Conservation (phyloP, 2,113 vertebrate genomes). For the Eubucco bourcierii region DNA sequence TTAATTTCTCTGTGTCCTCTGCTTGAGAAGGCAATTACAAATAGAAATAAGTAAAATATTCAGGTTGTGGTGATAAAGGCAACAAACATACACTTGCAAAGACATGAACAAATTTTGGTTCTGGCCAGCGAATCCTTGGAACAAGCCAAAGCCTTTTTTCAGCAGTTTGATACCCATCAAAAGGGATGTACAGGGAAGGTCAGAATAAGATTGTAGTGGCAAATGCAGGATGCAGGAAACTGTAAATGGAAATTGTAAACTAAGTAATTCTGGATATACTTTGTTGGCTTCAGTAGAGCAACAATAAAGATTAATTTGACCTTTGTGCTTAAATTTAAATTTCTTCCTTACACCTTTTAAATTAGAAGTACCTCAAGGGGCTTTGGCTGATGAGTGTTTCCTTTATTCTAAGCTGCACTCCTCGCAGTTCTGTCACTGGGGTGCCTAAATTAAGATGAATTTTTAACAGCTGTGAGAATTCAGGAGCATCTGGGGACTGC, state of each 20-base stretch:
- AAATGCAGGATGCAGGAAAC: background rate
- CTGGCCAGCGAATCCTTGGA: background rate
- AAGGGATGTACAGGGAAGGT: background rate
- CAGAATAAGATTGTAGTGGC: background rate
- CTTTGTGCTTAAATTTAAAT: background rate
- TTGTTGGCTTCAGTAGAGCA: background rate
- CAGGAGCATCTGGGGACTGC: background rate
- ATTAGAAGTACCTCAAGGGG: background rate
- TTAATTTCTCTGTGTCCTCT: background rate
- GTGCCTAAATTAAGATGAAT: background rate
- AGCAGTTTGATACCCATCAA: background rate
- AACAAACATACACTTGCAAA: background rate
- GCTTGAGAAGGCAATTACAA: background rate
- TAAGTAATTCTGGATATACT: background rate
- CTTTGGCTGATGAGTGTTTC: background rate
- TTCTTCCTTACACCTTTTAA: background rate
- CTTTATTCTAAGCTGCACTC: background rate
- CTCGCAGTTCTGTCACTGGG: background rate
- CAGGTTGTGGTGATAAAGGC: background rate
- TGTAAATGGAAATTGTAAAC: background rate
- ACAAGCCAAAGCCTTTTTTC: background rate
- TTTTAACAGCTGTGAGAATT: background rate
- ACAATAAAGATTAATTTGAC: background rate
- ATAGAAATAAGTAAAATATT: background rate
- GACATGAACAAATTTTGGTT: background rate